phyloP scores from a whole-genome alignment of 2,888 invertebrate species.

The Drosophila nr. perissopoda region DNA sequence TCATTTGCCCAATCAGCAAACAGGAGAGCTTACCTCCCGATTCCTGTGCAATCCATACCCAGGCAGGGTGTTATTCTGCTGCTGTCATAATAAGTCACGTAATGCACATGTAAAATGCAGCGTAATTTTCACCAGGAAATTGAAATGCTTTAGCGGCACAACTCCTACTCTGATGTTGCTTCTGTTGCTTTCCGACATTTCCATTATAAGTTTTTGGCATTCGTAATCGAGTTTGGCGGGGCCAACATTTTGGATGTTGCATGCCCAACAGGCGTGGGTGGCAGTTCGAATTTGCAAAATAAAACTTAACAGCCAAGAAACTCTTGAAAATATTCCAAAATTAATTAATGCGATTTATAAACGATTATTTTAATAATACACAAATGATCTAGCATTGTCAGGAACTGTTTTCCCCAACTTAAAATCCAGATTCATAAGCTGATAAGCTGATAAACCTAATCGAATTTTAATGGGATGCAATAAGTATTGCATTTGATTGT shows the following conservation, averaged over 20 bases:
- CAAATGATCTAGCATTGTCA: not conserved
- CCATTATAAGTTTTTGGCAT: slow-evolving; percentile 33
- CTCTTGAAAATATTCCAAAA: not conserved
- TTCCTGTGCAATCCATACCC: not conserved
- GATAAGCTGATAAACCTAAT: not conserved
- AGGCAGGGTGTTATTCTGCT: slow-evolving; percentile 10
- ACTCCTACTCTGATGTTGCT: not conserved
- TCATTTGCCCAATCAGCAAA: not conserved
- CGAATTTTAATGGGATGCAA: not conserved
- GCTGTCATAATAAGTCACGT: slow-evolving; percentile 16
- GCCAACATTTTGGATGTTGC: slow-evolving; percentile 5
- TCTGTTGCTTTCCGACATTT: slow-evolving; percentile 16
- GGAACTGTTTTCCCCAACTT: not conserved
- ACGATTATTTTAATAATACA: not conserved
- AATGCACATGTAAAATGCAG: slow-evolving; percentile 3
- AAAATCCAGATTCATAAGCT: not conserved
- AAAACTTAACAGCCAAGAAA: not conserved
- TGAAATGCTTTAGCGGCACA: slow-evolving; percentile 31
- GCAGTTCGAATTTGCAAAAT: not conserved
- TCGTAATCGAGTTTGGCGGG: slow-evolving; percentile 21
- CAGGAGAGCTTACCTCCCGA: not conserved
- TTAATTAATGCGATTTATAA: not conserved
- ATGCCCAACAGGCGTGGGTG: not conserved
- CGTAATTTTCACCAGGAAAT: slow-evolving; percentile 20
- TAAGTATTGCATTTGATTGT: not conserved